phyloP scores from a whole-genome alignment of 2,113 vertebrate species.

The Perca fluviatilis region DNA sequence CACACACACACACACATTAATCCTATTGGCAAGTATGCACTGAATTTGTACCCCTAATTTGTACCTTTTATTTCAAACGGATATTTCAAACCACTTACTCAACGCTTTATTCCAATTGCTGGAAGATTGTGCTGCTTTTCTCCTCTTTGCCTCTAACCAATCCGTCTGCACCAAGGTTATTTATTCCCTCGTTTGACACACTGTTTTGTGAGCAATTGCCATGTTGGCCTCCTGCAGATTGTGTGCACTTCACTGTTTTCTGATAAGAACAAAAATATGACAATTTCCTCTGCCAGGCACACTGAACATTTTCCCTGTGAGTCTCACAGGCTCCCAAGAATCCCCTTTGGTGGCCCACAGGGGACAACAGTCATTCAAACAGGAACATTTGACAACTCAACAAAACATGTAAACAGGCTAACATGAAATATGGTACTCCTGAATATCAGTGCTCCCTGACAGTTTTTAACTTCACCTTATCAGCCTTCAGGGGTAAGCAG shows the following conservation, averaged over 20 bases:
- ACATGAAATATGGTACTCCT: neutral
- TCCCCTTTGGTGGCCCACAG: conserved; percentile 10
- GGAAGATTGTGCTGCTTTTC: neutral
- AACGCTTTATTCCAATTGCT: neutral
- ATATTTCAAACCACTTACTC: neutral
- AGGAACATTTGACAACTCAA: conserved; percentile 42
- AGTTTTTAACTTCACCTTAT: conserved; percentile 32
- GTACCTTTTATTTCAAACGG: neutral
- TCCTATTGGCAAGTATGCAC: neutral
- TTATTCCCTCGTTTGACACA: neutral
- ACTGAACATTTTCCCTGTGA: neutral
- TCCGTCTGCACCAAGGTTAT: neutral
- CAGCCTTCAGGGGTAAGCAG: conserved; percentile 17
- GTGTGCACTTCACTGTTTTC: conserved; percentile 25
- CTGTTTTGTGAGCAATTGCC: conserved; percentile 7
- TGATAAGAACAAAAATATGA: neutral
- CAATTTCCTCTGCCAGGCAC: neutral
- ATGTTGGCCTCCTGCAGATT: conserved; percentile 6
- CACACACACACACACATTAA: no score
- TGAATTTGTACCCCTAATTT: neutral
- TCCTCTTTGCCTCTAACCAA: conserved; percentile 8
- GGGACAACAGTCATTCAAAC: conserved; percentile 19
- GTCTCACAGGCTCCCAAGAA: conserved; percentile 1
- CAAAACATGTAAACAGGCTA: conserved; percentile 10
- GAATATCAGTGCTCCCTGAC: neutral